Conservation (phyloP, 2,888 invertebrate genomes). For the Xylota segnis region DNA sequence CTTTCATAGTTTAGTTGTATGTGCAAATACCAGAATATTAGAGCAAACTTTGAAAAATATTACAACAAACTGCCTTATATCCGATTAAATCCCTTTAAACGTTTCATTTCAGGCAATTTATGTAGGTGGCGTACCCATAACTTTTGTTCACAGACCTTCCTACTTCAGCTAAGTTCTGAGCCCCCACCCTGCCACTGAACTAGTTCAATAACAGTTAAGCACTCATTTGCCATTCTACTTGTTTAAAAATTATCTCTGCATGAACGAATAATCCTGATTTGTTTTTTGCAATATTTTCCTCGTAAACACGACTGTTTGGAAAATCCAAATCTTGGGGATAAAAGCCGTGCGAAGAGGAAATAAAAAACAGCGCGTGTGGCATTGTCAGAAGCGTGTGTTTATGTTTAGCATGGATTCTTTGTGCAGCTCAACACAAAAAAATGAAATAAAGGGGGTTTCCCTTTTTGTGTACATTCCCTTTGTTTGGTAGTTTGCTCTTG, state of each 20-base stretch:
- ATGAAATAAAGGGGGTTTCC: not conserved
- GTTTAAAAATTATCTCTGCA: not conserved
- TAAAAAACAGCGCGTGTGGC: not conserved
- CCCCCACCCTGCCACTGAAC: no score
- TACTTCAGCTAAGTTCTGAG: no score
- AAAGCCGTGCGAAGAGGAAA: conserved; percentile 5
- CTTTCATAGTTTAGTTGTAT: no score
- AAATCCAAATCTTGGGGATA: not conserved
- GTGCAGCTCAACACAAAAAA: not conserved
- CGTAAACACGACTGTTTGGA: not conserved
- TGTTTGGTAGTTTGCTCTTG: not conserved
- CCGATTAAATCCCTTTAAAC: no score
- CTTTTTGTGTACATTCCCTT: not conserved
- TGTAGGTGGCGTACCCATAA: no score
- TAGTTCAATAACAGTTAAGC: not conserved
- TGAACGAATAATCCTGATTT: not conserved
- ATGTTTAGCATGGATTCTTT: not conserved
- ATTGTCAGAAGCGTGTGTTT: not conserved
- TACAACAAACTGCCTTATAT: no score
- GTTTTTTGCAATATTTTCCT: not conserved
- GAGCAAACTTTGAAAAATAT: no score
- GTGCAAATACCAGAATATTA: no score
- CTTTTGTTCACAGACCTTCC: no score
- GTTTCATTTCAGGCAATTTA: no score
- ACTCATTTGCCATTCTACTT: not conserved